Evolutionary conservation across 2,888 invertebrate genomes (phyloP).

Genomic region (Callyntrura guangdongensis): DNA sequence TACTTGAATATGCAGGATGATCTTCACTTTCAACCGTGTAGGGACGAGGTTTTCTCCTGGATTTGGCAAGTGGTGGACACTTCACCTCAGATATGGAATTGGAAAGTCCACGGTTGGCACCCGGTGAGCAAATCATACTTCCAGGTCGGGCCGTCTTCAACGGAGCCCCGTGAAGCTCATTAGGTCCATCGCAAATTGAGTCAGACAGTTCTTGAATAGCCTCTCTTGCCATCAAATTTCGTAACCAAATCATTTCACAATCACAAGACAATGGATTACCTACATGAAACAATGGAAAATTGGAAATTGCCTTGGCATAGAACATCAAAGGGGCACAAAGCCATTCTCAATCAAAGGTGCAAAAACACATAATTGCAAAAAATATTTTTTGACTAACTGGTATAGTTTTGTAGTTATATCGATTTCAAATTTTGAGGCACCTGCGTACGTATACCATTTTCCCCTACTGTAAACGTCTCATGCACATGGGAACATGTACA

Average conservation of each 20-base stretch:
- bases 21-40: constrained; percentile 76
- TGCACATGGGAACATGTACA: background rate
- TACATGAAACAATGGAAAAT: constrained; percentile 85
- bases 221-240: constrained; percentile 86
- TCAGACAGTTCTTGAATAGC: constrained; percentile 82
- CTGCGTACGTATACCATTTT: no score
- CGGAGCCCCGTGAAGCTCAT: constrained; percentile 82
- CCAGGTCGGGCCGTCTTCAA: constrained; percentile 84
- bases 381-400: no score
- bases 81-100: constrained; percentile 74
- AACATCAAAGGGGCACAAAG: background rate
- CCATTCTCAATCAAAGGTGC: background rate
- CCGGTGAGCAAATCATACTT: constrained; percentile 82
- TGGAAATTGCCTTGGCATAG: background rate
- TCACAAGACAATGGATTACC: constrained; percentile 94
- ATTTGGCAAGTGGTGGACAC: constrained; percentile 79
- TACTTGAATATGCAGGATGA: constrained; percentile 80
- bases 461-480: background rate
- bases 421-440: no score
- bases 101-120: constrained; percentile 65
- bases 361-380: no score
- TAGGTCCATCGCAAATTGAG: constrained; percentile 84
- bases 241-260: constrained; percentile 93
- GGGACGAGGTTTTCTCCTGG: constrained; percentile 81
- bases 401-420: no score